Percentiles rank a stretch among this genome's conserved stretches.
phyloP scores from a whole-genome alignment of 2,113 vertebrate genomes.

The Pelobates fuscus region DNA sequence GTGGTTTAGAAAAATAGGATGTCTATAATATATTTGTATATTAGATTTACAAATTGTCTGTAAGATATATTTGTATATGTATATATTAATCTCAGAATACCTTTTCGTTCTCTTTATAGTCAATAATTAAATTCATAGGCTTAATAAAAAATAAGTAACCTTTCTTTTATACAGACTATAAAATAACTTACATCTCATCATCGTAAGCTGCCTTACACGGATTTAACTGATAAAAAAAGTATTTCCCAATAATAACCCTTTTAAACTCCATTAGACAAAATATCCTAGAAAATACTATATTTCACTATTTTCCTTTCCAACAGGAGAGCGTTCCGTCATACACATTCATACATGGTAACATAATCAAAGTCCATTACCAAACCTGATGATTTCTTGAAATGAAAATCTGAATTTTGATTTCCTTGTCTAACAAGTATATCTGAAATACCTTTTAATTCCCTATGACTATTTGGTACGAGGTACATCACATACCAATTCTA shows the following conservation, averaged over 20 bases:
- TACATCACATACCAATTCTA: background rate
- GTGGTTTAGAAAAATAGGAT: constrained; percentile 11
- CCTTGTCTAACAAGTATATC: background rate
- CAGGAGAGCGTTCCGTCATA: background rate
- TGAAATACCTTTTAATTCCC: background rate
- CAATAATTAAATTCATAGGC: constrained; percentile 20
- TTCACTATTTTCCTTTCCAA: background rate
- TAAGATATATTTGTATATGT: constrained; percentile 8
- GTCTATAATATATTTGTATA: constrained; percentile 22
- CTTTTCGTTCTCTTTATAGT: constrained; percentile 7
- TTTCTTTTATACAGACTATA: constrained; percentile 21
- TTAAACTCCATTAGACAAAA: constrained; percentile 10
- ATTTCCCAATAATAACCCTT: background rate
- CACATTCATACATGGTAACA: background rate
- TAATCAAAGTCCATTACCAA: background rate
- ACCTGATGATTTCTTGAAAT: background rate
- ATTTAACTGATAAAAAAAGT: constrained; percentile 13
- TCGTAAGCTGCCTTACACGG: constrained; percentile 5
- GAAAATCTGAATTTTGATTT: background rate
- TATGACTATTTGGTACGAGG: no score
- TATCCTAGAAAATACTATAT: constrained; percentile 16
- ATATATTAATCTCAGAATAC: constrained; percentile 4
- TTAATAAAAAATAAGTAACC: constrained; percentile 36
- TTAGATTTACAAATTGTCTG: constrained; percentile 11
- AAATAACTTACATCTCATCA: constrained; percentile 35